Conservation (phyloP, 2,888 invertebrate genomes). For the Cenopis cana region DNA sequence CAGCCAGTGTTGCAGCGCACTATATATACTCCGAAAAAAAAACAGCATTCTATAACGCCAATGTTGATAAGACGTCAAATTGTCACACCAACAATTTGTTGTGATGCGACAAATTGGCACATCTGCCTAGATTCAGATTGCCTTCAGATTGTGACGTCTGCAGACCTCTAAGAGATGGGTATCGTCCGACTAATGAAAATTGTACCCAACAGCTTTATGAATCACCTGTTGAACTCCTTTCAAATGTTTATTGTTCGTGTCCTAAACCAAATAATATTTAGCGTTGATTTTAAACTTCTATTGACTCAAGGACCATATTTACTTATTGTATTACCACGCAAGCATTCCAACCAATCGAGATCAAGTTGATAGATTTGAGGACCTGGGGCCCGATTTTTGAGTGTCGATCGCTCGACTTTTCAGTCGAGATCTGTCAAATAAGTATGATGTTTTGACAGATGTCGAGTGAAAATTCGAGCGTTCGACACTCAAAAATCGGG, state of each 20-base stretch:
- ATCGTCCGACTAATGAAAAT: constrained; percentile 8
- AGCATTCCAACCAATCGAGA: not conserved
- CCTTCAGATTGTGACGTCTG: not conserved
- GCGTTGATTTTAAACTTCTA: constrained; percentile 27
- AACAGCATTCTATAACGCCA: not conserved
- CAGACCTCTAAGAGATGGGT: not conserved
- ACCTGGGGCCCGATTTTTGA: too few species aligned
- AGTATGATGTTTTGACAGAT: too few species aligned
- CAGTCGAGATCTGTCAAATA: too few species aligned
- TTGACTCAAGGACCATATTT: not conserved
- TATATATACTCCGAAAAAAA: too few species aligned
- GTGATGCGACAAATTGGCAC: not conserved
- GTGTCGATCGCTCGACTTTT: too few species aligned
- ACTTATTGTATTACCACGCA: not conserved
- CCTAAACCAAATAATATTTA: constrained; percentile 27
- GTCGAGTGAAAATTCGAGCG: too few species aligned
- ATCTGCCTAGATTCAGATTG: too few species aligned
- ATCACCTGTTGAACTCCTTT: constrained; percentile 50
- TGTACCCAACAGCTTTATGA: constrained; percentile 20
- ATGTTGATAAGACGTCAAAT: too few species aligned
- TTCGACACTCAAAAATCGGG: too few species aligned
- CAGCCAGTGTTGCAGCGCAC: too few species aligned
- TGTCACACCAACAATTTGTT: not conserved
- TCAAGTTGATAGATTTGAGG: not conserved
- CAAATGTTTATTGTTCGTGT: constrained; percentile 49